A percentile compares a stretch with the other conserved stretches of the same genome.
These are phyloP conservation scores for Venturia canescens DNA, from an alignment of 1,140 invertebrate species.

Conservation along the genomic window DNA sequence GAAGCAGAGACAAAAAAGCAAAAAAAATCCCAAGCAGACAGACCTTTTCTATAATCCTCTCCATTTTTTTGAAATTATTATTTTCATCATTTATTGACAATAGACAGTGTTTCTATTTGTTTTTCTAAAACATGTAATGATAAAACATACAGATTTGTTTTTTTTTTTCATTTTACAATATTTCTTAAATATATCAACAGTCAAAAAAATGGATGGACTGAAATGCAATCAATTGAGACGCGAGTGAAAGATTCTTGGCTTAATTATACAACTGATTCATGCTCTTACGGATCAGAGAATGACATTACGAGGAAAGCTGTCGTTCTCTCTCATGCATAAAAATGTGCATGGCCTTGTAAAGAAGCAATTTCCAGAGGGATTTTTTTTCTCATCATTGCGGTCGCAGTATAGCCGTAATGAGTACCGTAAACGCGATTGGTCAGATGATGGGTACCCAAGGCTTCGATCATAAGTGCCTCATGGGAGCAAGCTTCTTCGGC, in stretches of 20 bases:
- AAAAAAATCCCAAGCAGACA: conserved; percentile 83
- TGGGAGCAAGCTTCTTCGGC: conserved; percentile 94
- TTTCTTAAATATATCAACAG: no score
- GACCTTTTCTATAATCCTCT: conserved; percentile 81
- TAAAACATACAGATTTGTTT: no score
- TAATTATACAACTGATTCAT: no score
- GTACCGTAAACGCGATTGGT: conserved; percentile 90
- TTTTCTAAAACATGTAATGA: background rate
- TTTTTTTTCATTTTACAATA: no score
- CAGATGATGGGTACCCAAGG: conserved; percentile 86
- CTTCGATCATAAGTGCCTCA: conserved; percentile 96
- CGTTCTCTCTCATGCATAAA: conserved; percentile 92
- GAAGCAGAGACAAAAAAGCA: conserved; percentile 81
- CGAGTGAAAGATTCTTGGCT: no score
- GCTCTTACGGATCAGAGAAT: background rate
- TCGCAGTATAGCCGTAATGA: conserved; percentile 88
- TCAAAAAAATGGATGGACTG: no score
- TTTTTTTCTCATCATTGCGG: conserved; percentile 84
- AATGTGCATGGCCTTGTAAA: conserved; percentile 90
- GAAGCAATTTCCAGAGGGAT: conserved; percentile 88
- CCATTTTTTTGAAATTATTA: background rate
- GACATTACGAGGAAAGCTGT: conserved; percentile 75
- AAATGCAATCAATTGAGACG: no score
- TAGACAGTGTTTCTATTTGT: background rate
- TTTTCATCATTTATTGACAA: conserved; percentile 10